Base-by-base conservation (phyloP, 2,888 invertebrate species). In the Drosophila imparisetae region DNA sequence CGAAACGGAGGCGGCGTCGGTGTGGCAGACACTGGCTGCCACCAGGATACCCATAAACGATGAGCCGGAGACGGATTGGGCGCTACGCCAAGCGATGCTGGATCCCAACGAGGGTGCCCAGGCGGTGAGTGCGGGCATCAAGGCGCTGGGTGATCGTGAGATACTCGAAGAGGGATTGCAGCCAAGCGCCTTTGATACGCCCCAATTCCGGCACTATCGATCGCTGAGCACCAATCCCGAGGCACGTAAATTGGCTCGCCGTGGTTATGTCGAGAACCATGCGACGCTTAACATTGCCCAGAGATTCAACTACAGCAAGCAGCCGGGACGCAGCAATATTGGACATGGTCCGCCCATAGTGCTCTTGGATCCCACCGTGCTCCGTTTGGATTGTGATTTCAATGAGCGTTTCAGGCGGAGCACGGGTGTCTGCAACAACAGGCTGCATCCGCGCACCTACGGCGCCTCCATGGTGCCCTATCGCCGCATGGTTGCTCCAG, bases 371-470 rank as follows among this genome's bases (percentile, higher is more conserved):
- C 87, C 90, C 1, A 70, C 72, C 2, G 59, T 75, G 2, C 66
- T 83, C 0, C 85, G 81, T 11, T 72, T 93, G 0, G 91, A 93
- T 1, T 95, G 95, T 66, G 80, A 90, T 13, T 91, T 91, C 32
- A 91, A 91, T 68, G 92, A 93, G 27, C 95, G 94, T 81, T 97
- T 96, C 91, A 93, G 97, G 24, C 94, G 94, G 0, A 94, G 94
- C 42, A 95, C 96, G 81, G 98, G 97, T 0, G 94, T 94, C 4
- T 98, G 98, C 91, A 98, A 98, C 91, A 96, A 96, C 91, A 91
- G 95, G 67, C 83, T 93, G 11, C 93, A 96, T 78, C 95, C 96
- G 0, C 91, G 93, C n/a, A 92, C 93, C 4, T 96, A 94, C 94
- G 98, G 98, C 0, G 95, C 95, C 0, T 94, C 96, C 0, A 95